phyloP scores from a whole-genome alignment of 2,797 vertebrate genomes.

The Darevskia nairensis region DNA sequence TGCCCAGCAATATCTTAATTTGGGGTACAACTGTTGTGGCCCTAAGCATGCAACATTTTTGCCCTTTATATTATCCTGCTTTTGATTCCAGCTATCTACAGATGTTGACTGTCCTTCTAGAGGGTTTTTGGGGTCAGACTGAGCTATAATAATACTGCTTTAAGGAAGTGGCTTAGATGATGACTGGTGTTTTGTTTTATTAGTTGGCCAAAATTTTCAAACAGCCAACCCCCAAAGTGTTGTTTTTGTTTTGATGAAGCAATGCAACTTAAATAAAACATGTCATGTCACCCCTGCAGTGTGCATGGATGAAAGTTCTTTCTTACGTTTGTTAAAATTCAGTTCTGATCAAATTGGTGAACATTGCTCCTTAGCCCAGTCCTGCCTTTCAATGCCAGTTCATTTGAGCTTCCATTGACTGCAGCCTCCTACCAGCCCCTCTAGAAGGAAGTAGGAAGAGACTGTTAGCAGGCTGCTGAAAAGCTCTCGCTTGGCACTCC shows the following conservation, averaged over 20 bases:
- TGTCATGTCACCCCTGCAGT: not conserved
- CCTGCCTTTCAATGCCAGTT: not conserved
- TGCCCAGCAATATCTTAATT: conserved; percentile 3
- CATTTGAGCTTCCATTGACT: not conserved
- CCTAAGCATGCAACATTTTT: not conserved
- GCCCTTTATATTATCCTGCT: conserved; percentile 19
- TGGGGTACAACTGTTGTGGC: not conserved
- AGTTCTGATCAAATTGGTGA: not conserved
- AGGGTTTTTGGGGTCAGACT: conserved; percentile 13
- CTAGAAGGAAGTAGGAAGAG: too few relatives aligned
- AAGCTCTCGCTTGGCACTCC: not conserved
- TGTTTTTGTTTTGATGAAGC: not conserved
- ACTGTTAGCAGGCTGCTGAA: not conserved
- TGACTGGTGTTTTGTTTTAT: conserved; percentile 9
- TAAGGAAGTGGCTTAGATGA: conserved; percentile 17
- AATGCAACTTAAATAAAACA: not conserved
- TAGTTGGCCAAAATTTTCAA: not conserved
- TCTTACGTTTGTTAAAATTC: not conserved
- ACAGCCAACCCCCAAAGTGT: not conserved
- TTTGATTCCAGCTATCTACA: conserved; percentile 30
- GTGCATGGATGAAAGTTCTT: not conserved
- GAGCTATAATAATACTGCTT: conserved; percentile 25
- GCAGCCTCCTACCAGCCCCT: not conserved
- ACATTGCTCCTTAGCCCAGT: too few relatives aligned
- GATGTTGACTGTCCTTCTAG: not conserved